Base-by-base conservation (phyloP, 92 coral and sea anemone genomes). In the Porites evermanni region DNA sequence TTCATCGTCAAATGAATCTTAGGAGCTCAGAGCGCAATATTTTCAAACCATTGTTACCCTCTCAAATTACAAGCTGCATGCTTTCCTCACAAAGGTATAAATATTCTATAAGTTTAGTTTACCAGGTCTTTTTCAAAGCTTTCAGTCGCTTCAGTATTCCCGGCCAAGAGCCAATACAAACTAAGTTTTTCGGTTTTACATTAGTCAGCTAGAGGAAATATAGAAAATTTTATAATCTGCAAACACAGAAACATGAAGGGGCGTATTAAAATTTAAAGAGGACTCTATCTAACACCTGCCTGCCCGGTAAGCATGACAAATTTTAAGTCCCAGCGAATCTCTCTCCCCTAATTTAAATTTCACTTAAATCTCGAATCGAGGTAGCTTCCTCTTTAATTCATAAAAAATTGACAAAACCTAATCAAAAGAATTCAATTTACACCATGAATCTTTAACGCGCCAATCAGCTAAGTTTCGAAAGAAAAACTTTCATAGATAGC, bases 241-340 rank as follows among this genome's bases (percentile, higher is more conserved):
- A 81, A 77, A 87, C 90, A 82, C 74, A 77, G 77, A 54, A 58
- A 83, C 63, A 73, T 6, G 88, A 66, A 82, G 79, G 70, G 59
- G 75, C 77, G 52, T 66, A 91, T 91, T 91, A 91, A 91, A 81
- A 50, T 91, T 91, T 91, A 91, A 91, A 73, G 73, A 78, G 81
- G 82, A 64, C 73, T 79, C 52, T 63, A 68, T 51, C 74, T 72
- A 87, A 83, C 94, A 91, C 88, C 94, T 91, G 94, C 80, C 21
- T 91, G 94, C 80, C 21, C 5, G 6, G 0, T 12, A 63, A 74
- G 53, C 20, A 70, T 44, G 24, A 17, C 60, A 74, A 73, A 83
- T 73, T 63, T 63, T n/a, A 13, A 20, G 56, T 74, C 53, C 54
- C 2, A 18, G 47, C 5, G 47, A 38, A 38, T 38, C 18, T 11